Base-by-base conservation (phyloP, 2,113 vertebrate genomes). In the Alethe diademata region DNA sequence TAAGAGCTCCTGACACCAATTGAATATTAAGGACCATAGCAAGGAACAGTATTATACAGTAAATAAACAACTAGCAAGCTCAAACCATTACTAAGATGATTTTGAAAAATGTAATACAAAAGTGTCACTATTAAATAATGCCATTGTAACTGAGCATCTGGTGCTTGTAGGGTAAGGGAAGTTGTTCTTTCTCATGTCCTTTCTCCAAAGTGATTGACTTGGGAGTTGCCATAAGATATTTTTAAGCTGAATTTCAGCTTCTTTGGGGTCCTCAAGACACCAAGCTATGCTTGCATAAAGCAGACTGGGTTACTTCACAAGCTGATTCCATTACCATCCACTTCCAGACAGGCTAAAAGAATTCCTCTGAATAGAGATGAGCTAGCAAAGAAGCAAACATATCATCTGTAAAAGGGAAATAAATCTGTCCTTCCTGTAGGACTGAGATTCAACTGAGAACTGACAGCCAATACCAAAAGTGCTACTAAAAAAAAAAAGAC, bases 41-140 rank as follows among this genome's bases (percentile, higher is more conserved):
- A 95, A 97, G 94, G 93, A 95, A 95, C 86, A 67, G 51, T 89
- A 54, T 75, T 79, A 81, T 72, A 91, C 80, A 75, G 95, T 45
- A 82, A 88, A 90, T 73, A 82, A 57, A 74, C 86, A 81, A 75
- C 93, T 92, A 86, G 90, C 94, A 56, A 94, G 90, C 87, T 69
- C n/a, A 74, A 95, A 90, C 60, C 92, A 92, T 95, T 67, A 92
- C 86, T 72, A 88, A 60, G 81, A 94, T 58, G 16, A 78, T 89
- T 86, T 60, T 67, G 54, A 74, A 90, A 93, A 90, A 83, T 43
- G n/a, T 56, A 92, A 95, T 89, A 91, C 40, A 88, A 85, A 94
- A 92, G 67, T 70, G 57, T 95, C 73, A 73, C 90, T 82, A 54
- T 60, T 50, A 89, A 93, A 86, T 67, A 85, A 74, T 65, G 69